Conservation (phyloP, 2,113 vertebrate genomes). For the Oreochromis niloticus region DNA sequence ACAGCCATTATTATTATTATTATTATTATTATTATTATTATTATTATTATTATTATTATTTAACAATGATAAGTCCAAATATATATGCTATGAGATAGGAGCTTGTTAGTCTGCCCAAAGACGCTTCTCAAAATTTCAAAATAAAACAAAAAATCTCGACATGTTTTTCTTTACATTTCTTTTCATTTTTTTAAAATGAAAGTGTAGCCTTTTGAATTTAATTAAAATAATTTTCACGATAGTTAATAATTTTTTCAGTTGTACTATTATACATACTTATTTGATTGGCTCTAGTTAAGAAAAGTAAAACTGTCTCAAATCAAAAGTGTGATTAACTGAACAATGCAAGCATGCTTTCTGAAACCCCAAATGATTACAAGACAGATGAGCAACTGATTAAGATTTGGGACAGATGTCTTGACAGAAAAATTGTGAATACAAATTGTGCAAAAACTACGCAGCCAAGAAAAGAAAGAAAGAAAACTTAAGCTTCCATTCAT, state of each 20-base stretch:
- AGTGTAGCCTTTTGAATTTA: accelerated
- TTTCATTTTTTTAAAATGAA: not conserved
- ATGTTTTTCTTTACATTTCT: not conserved
- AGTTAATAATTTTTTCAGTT: too few relatives aligned
- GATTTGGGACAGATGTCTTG: not conserved
- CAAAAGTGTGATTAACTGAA: not conserved
- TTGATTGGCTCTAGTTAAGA: not conserved
- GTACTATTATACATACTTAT: not conserved
- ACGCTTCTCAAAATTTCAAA: not conserved
- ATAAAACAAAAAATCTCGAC: accelerated
- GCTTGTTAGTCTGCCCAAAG: not conserved
- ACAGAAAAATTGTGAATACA: not conserved
- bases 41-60: accelerated
- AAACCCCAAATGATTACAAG: not conserved
- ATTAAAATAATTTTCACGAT: not conserved
- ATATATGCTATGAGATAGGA: not conserved
- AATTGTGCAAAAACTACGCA: not conserved
- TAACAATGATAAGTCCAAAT: not conserved
- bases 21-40: accelerated
- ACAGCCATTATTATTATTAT: not conserved
- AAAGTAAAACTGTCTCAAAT: not conserved
- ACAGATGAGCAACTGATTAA: too few relatives aligned
- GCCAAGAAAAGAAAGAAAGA: accelerated
- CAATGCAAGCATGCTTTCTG: not conserved
- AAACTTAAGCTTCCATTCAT: not conserved